Evolutionary conservation across 2,113 vertebrate genomes (phyloP), one percentile per base, ranked within the genome.

Genomic region (Pelmatolapia mariae): DNA sequence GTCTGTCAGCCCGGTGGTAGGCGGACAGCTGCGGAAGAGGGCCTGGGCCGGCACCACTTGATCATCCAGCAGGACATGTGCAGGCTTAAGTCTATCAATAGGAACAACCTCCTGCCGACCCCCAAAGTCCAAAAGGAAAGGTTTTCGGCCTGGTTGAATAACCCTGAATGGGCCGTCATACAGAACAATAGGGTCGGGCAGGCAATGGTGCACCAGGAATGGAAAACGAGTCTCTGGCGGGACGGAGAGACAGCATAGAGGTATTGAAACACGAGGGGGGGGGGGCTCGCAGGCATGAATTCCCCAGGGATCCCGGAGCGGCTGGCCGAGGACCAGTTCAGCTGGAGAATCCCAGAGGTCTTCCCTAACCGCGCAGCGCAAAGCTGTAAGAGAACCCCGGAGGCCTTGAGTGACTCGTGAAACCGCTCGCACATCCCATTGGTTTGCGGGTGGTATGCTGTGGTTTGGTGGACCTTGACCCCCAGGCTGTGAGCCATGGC

Each of bases 21-120:
- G 26, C 2, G 1, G 57, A 18, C 13, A 0, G 26, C 57, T 0
- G 26, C 7, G 0, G 54, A 56, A 56, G 54, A 56, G 54, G 22
- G 54, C 54, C 3, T 54, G n/a, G 53, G n/a, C 53, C 2, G n/a
- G 53, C 53, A 54, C 53, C n/a, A 54, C 19, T 57, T 29, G 54
- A 57, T 2, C 54, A 57, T 57, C 54, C 26, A 15, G 54, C 54
- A 57, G 54, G 13, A 3, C 24, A 16, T 57, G 24, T 57, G 24
- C 54, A 57, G 54, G 54, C 13, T 57, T 57, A 57, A 57, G 24
- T 57, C 24, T 29, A 57, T 57, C 56, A 57, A 57, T 16, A 29
- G 54, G 24, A 57, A 29, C 12, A 57, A 57, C 24, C 54, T 57
- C 24, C 54, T 57, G 12, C 54, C 12, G 2, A 57, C 54, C 15